Base-by-base conservation (phyloP, 1,140 invertebrate genomes). In the Pectinophora gossypiella region DNA sequence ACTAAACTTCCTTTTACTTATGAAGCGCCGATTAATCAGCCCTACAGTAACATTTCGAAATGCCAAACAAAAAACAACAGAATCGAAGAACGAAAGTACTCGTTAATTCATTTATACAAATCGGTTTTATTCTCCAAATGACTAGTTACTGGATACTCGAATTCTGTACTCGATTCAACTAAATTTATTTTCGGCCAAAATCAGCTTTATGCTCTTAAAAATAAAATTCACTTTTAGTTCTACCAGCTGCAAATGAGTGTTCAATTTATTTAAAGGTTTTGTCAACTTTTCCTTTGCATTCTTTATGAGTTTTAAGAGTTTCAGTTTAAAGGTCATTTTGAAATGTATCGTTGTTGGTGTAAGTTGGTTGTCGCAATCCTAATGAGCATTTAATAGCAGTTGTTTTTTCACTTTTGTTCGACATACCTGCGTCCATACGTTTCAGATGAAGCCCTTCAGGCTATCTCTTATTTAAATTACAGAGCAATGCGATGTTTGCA, bases 311-410 rank as follows among this genome's bases (percentile, higher is more conserved):
- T 40, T 40, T 40, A 16, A 13, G 2, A 6, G 7, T 40, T 13
- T 40, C 9, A 2, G 7, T 9, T 2, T 40, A 40, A 40, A 15
- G 38, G 38, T 40, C 13, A 19, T 16, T 36, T 48, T 36, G 9
- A 9, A 36, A 19, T 48, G 38, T 32, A 13, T 40, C 18, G 13
- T 40, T 3, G 9, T 10, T 9, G 2, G 10, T 40, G 1, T 46
- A 53, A 48, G n/a, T 52, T 56, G 35, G 59, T 57, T 57, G 23
- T 46, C 43, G 40, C 49, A 38, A 18, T 44, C 48, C 6, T 62
- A 62, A 62, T 62, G 59, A 62, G 48, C 48, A 62, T 58, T 58
- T 62, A 62, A 62, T 62, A 62, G 54, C 59, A 57, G 55, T 21
- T 51, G 50, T 51, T 61, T 58, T 60, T 59, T 61, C 48, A 23